phyloP scores from a whole-genome alignment of 2,797 vertebrate species.

The Falco concolor region DNA sequence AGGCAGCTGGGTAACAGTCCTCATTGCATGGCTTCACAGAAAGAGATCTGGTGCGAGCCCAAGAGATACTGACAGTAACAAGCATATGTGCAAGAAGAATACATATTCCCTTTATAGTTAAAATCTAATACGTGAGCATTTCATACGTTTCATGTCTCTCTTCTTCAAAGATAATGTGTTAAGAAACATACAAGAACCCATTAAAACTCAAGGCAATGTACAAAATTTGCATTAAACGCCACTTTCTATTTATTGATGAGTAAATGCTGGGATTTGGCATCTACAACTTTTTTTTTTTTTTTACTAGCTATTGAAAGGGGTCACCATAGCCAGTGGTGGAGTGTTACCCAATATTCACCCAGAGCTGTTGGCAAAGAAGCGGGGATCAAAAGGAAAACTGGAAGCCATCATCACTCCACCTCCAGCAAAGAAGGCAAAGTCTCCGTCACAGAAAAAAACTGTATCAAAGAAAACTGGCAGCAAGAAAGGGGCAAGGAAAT shows the following conservation, averaged over 20 bases:
- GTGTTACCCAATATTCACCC: slow-evolving; percentile 98
- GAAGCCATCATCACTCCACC: slow-evolving; percentile 90
- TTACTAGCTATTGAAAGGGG: slow-evolving; percentile 89
- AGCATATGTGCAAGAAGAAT: neutral
- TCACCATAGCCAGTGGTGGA: slow-evolving; percentile 95
- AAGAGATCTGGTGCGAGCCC: neutral
- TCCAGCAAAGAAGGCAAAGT: slow-evolving; percentile 90
- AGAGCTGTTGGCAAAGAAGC: slow-evolving; percentile 93
- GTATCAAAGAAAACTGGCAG: slow-evolving; percentile 82
- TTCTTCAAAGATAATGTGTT: neutral
- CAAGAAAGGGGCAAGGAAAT: slow-evolving; percentile 84
- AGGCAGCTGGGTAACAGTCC: neutral
- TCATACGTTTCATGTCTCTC: neutral
- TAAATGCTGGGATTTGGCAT: neutral
- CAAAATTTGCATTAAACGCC: neutral
- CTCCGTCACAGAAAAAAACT: slow-evolving; percentile 83
- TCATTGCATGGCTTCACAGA: neutral
- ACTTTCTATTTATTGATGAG: neutral
- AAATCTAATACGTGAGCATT: neutral
- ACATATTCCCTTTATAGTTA: neutral
- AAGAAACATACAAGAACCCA: neutral
- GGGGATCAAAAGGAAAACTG: slow-evolving; percentile 90
- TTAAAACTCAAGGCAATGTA: neutral
- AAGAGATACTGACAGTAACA: neutral
- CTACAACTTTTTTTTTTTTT: neutral